Evolutionary conservation across 2,797 vertebrate genomes (phyloP).

Genomic region (Knipowitschia caucasica): DNA sequence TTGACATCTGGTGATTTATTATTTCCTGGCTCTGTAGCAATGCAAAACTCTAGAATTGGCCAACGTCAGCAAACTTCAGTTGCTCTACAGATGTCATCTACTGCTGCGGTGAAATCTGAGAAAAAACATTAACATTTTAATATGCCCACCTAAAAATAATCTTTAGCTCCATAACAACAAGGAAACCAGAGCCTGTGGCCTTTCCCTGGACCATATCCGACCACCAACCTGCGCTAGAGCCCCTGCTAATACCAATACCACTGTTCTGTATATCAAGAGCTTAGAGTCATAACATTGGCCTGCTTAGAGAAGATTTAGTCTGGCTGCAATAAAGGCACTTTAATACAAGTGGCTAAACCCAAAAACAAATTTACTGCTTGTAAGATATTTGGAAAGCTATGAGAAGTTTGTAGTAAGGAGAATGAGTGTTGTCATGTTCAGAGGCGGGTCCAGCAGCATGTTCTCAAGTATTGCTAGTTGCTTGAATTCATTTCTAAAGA

Average conservation of each 20-base stretch:
- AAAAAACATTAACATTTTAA: constrained; percentile 54
- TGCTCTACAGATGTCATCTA: constrained; percentile 37
- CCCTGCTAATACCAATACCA: constrained; percentile 33
- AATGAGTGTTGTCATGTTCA: constrained; percentile 39
- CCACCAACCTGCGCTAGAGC: constrained; percentile 21
- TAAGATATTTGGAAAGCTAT: constrained; percentile 61
- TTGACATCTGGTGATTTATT: constrained; percentile 42
- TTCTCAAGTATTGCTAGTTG: constrained; percentile 40
- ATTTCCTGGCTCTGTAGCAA: constrained; percentile 34
- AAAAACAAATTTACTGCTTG: constrained; percentile 63
- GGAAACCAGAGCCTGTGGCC: constrained; percentile 47
- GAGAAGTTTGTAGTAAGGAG: constrained; percentile 41
- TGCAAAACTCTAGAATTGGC: constrained; percentile 30
- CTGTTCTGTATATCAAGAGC: constrained; percentile 38
- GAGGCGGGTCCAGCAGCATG: too few species aligned
- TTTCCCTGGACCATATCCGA: constrained; percentile 32
- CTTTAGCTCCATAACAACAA: constrained; percentile 50
- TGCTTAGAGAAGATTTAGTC: constrained; percentile 47
- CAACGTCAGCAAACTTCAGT: constrained; percentile 26
- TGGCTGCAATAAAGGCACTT: constrained; percentile 44
- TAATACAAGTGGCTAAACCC: constrained; percentile 57
- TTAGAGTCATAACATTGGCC: constrained; percentile 40
- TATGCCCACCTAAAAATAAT: constrained; percentile 61
- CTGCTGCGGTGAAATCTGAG: constrained; percentile 46
- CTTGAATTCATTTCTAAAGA: too few species aligned